Base-by-base conservation (phyloP, 2,888 invertebrate genomes). In the Empis stercorea region DNA sequence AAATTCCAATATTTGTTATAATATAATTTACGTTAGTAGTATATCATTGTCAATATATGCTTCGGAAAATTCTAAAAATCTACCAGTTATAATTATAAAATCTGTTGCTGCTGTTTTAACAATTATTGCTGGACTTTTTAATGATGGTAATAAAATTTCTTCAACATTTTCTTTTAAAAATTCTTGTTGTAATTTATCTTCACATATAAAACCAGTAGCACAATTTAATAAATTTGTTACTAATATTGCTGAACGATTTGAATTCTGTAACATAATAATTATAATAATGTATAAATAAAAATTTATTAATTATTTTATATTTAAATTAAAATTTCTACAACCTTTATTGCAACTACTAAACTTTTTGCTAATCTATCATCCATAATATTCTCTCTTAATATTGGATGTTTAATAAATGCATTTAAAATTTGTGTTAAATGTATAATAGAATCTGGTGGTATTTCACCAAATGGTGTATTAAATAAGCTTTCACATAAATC, bases 71-170 rank as follows among this genome's bases (percentile, higher is more conserved):
- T 58, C 56, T 13, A 49, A 50, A 37, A 61, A 60, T 5, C 64
- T 59, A 1, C 62, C 59, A 1, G 65, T 64, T 48, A 65, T 60
- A 44, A 64, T 54, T 43, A 66, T 59, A 30, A 66, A 66, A 51
- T 65, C 65, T 10, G 63, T 62, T 1, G 57, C 65, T 1, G 64
- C 57, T 0, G 60, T 60, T 52, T 64, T 65, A 0, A 66, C 55
- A 27, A 60, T 45, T 43, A 59, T 59, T 4, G 65, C 59, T 4
- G 58, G 47, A 1, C 63, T 62, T 37, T 61, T 59, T 0, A 66
- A 51, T 0, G 59, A 62, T 10, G 60, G 55, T 16, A 62, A 61
- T 3, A 64, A 56, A 2, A 62, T 61, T 10, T 60, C 53, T 1
- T 58, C 54, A 4, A 62, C 54, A 15, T 48, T 56, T 40, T 56